A percentile compares a stretch with the other conserved stretches of the same genome.
These are phyloP conservation scores for Hipparchia semele DNA, from an alignment of 2,888 invertebrate species.

Conservation along the genomic window DNA sequence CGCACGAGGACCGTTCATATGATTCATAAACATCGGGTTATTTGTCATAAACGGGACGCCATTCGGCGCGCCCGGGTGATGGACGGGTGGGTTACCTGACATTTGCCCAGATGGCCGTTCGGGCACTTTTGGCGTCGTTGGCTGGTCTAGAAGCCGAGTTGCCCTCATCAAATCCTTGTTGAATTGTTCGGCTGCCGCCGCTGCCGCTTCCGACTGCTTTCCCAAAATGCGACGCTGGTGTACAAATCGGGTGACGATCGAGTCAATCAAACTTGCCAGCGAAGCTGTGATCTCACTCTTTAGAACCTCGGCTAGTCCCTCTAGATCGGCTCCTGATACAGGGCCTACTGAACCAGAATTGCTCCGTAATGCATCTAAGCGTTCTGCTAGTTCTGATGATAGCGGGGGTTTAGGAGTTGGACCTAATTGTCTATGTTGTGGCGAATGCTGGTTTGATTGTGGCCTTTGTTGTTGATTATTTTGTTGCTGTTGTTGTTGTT, in stretches of 20 bases:
- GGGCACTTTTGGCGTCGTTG: constrained; percentile 88
- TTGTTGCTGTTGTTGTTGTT: constrained; percentile 79
- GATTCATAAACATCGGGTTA: constrained; percentile 76
- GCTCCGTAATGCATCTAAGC: constrained; percentile 89
- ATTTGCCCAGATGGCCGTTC: constrained; percentile 83
- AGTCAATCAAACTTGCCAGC: constrained; percentile 92
- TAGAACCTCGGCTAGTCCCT: constrained; percentile 94
- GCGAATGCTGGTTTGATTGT: constrained; percentile 83
- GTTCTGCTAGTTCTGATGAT: constrained; percentile 89
- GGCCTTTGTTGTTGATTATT: constrained; percentile 83
- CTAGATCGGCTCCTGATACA: constrained; percentile 90
- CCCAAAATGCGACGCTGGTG: constrained; percentile 90
- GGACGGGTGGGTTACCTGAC: constrained; percentile 83
- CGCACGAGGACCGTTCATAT: constrained; percentile 84
- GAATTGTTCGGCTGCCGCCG: constrained; percentile 91
- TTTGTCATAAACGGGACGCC: constrained; percentile 77
- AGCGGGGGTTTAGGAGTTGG: constrained; percentile 76
- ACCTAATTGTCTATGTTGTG: constrained; percentile 77
- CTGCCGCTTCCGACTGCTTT: constrained; percentile 90
- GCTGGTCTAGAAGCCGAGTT: constrained; percentile 92
- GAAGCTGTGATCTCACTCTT: constrained; percentile 95
- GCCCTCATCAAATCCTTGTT: constrained; percentile 93
- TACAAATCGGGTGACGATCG: constrained; percentile 92
- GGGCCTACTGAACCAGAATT: constrained; percentile 86
- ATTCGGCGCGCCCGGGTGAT: constrained; percentile 71